Base-by-base conservation (phyloP, 2,888 invertebrate species). In the Trissoscelio sp. region DNA sequence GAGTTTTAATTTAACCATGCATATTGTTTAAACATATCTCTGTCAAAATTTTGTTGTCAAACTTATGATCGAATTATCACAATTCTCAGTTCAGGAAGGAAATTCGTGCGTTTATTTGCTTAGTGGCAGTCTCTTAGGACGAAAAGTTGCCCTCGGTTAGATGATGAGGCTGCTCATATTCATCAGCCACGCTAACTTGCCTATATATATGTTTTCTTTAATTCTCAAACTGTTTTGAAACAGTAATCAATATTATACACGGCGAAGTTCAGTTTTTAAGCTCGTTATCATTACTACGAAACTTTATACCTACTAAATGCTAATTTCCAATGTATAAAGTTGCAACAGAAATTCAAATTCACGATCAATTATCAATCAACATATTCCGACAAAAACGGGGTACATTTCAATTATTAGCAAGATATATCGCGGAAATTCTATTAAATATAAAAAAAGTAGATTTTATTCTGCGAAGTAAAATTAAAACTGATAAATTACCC, bases 31-130 rank as follows among this genome's bases (percentile, higher is more conserved):
- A 74, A 70, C 70, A 70, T 66, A 70, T 75, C 74, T 60, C 57
- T 62, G 51, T 75, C 75, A 64, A 64, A 80, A 57, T n/a, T 64
- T 60, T 51, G 58, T 53, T 20, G 51, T 74, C 42, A 70, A 81
- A 81, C 80, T 81, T 72, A 22, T 75, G 75, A 81, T 81, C 64
- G 72, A 81, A 81, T 81, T 75, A 81, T 81, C 57, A 62, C 53
- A 28, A 72, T 60, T 81, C 72, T 9, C 20, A 55, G 24, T 39
- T 60, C 9, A 51, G n/a, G 42, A 51, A 57, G 69, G 57, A 74
- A 69, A 69, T 62, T 57, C 18, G 12, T 9, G 22, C 51, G 51
- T 64, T 73, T 46, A 81, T 74, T 80, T 66, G 64, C 72, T 24
- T 55, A 66, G 34, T 69, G 24, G 20, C 28, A 46, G 75, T 81